Conservation (phyloP, 2,888 invertebrate genomes). For the Zootermopsis nevadensis region DNA sequence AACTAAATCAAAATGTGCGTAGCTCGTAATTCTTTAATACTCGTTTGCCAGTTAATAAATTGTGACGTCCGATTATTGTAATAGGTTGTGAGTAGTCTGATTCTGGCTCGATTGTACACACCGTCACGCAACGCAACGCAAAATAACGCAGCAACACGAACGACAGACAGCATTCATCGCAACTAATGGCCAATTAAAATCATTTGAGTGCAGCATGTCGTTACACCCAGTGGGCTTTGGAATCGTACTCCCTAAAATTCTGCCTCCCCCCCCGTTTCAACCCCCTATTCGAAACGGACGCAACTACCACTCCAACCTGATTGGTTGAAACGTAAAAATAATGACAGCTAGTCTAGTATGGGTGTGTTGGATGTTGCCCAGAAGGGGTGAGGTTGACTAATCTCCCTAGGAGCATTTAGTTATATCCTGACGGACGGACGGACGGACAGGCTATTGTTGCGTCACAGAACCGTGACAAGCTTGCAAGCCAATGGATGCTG, state of each 20-base stretch:
- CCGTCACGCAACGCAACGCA: background rate
- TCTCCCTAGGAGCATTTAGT: constrained; percentile 3
- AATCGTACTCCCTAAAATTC: background rate
- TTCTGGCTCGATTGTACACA: background rate
- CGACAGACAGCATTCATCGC: background rate
- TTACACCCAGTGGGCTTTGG: background rate
- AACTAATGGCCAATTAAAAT: constrained; percentile 8
- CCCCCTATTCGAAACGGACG: background rate
- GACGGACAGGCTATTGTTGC: background rate
- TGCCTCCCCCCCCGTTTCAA: background rate
- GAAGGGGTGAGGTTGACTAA: background rate
- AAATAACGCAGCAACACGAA: background rate
- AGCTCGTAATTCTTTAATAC: too few species aligned
- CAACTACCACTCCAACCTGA: background rate
- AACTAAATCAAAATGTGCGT: too few species aligned
- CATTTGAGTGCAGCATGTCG: constrained; percentile 2
- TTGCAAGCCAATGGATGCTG: background rate
- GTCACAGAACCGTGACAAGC: background rate
- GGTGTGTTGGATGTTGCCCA: background rate
- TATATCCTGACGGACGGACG: background rate
- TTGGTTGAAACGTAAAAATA: constrained; percentile 7
- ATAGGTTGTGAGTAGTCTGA: background rate
- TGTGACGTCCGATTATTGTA: background rate
- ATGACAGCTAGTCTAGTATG: background rate
- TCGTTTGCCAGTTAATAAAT: too few species aligned